A percentile compares a stretch with the other conserved stretches of the same genome.
Conservation (phyloP, 2,797 vertebrate genomes). For the Yasuhikotakia modesta region DNA sequence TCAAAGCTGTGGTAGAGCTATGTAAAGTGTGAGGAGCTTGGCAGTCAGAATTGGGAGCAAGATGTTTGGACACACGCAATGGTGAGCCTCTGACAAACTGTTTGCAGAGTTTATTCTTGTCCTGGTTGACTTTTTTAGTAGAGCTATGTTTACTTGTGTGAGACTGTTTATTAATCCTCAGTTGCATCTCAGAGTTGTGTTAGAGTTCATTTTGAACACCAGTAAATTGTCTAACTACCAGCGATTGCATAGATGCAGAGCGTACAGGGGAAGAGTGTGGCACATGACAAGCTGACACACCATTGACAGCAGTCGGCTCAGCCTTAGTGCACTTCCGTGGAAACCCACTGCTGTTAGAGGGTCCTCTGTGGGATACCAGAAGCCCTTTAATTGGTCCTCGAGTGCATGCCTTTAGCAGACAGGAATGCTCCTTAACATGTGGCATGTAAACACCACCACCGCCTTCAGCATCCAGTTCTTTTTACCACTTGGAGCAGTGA, state of each 20-base stretch:
- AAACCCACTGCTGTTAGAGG: conserved; percentile 64
- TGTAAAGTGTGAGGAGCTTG: conserved; percentile 59
- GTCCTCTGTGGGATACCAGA: conserved; percentile 61
- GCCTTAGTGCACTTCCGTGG: conserved; percentile 71
- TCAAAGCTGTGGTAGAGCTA: conserved; percentile 69
- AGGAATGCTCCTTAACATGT: conserved; percentile 67
- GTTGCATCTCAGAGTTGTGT: conserved; percentile 65
- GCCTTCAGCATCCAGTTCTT: conserved; percentile 74
- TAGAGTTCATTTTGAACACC: conserved; percentile 65
- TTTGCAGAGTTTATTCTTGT: conserved; percentile 65
- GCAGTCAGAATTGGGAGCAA: conserved; percentile 73
- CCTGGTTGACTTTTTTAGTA: conserved; percentile 64
- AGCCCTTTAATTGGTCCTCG: conserved; percentile 72
- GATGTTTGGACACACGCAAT: conserved; percentile 75
- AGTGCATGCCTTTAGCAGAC: conserved; percentile 63
- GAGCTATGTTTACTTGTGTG: conserved; percentile 57
- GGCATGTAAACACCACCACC: conserved; percentile 53
- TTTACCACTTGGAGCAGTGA: conserved; percentile 85
- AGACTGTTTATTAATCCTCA: conserved; percentile 54
- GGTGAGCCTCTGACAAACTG: conserved; percentile 71
- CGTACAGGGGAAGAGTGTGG: conserved; percentile 61
- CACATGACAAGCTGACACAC: conserved; percentile 43
- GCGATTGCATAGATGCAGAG: conserved; percentile 64
- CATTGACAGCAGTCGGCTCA: conserved; percentile 55
- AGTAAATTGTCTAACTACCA: conserved; percentile 54